Percentiles rank a stretch among this genome's conserved stretches.
Evolutionary conservation across 1,140 invertebrate species (phyloP).

Genomic region (Melipona quadrifasciata): DNA sequence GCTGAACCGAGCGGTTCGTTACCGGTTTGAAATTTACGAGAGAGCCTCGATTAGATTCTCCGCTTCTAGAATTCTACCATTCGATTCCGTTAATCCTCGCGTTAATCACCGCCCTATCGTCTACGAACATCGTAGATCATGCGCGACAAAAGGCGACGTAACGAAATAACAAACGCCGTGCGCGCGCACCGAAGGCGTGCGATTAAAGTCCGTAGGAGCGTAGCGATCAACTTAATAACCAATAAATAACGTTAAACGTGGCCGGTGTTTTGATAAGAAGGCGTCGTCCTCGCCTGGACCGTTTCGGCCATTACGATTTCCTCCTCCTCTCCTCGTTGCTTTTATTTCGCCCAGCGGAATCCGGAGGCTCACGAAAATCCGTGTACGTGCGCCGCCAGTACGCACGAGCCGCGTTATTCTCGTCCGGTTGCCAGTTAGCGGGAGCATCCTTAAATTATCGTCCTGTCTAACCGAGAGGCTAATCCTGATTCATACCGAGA

Average conservation of each 20-base stretch:
- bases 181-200: not conserved
- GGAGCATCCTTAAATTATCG: constrained; percentile 71
- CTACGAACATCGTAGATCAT: constrained; percentile 50
- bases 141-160: constrained; percentile 41
- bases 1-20: not conserved
- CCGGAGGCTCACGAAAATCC: constrained; percentile 34
- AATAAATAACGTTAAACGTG: constrained; percentile 73
- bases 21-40: not conserved
- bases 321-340: constrained; percentile 25
- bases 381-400: constrained; percentile 29
- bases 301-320: constrained; percentile 58
- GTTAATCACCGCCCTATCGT: constrained; percentile 34
- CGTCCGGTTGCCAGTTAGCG: constrained; percentile 36
- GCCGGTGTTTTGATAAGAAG: constrained; percentile 72
- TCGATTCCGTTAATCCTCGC: constrained; percentile 51
- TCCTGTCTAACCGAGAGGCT: constrained; percentile 68
- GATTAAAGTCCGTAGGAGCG: not conserved
- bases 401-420: constrained; percentile 44
- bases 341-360: constrained; percentile 38
- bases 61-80: not conserved
- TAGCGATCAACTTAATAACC: constrained; percentile 62
- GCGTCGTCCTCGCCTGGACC: constrained; percentile 22
- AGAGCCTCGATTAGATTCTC: constrained; percentile 7
- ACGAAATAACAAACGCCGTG: constrained; percentile 6
- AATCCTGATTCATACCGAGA: constrained; percentile 73